Percentiles rank a stretch among this genome's conserved stretches.
Evolutionary conservation across 2,888 invertebrate genomes (phyloP).

Genomic region (Nezara viridula): DNA sequence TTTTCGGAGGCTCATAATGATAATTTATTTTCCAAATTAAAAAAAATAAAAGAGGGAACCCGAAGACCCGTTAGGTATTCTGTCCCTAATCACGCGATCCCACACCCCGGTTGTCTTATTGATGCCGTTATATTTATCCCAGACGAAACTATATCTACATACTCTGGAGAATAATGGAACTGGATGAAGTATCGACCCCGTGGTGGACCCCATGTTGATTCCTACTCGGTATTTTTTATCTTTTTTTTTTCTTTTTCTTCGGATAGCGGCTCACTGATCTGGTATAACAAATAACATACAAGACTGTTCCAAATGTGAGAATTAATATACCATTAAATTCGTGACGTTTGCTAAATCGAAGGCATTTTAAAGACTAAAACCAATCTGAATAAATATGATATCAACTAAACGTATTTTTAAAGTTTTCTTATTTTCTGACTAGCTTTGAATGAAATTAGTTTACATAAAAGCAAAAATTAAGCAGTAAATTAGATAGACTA

Average conservation of each 20-base stretch:
- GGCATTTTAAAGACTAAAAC: not conserved
- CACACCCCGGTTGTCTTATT: conserved; percentile 17
- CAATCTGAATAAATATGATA: not conserved
- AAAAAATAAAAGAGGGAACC: conserved; percentile 31
- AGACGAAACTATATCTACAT: conserved; percentile 13
- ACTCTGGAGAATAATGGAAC: not conserved
- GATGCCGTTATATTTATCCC: conserved; percentile 7
- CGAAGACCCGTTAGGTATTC: conserved; percentile 37
- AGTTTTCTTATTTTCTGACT: not conserved
- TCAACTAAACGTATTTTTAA: not conserved
- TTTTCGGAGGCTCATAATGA: conserved; percentile 11
- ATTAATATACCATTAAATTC: not conserved
- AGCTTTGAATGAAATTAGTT: not conserved
- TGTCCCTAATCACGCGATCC: conserved; percentile 45
- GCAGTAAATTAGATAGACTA: not conserved
- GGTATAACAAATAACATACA: not conserved
- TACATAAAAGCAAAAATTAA: not conserved
- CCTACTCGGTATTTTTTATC: not conserved
- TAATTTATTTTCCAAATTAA: conserved; percentile 38
- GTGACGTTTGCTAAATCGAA: not conserved
- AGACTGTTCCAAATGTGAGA: not conserved
- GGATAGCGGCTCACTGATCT: not conserved
- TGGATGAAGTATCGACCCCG: not conserved
- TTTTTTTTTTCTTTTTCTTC: not conserved
- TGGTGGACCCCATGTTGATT: conserved; percentile 5